Conservation (phyloP, 2,888 invertebrate species). For the Megamerina dolium region DNA sequence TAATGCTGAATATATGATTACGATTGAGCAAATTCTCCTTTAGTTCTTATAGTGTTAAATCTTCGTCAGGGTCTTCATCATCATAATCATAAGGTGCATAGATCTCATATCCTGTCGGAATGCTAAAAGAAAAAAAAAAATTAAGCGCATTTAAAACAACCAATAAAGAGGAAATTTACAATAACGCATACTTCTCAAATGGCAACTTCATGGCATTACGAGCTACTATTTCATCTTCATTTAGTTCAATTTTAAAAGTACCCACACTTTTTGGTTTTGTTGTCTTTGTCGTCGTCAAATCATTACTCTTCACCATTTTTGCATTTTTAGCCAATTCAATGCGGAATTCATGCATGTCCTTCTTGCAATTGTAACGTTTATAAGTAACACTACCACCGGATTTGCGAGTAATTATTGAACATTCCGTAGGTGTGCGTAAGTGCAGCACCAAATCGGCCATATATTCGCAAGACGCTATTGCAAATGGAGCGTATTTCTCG, state of each 20-base stretch:
- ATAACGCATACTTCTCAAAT: conserved; percentile 42
- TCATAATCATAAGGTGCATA: conserved; percentile 80
- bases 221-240: conserved; percentile 46
- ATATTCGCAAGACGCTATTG: conserved; percentile 42
- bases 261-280: conserved; percentile 19
- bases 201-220: conserved; percentile 47
- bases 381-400: conserved; percentile 38
- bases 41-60: conserved; percentile 51
- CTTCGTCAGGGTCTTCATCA: conserved; percentile 70
- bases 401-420: conserved; percentile 38
- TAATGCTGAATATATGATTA: too few species aligned
- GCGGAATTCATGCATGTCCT: conserved; percentile 33
- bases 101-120: neutral
- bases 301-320: neutral
- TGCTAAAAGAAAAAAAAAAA: too few species aligned
- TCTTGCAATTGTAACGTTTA: conserved; percentile 35
- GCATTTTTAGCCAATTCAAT: conserved; percentile 21
- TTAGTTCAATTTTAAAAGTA: conserved; percentile 48
- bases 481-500: too few species aligned
- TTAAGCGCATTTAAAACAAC: neutral
- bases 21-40: too few species aligned
- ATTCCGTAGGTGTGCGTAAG: conserved; percentile 28
- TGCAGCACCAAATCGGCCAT: conserved; percentile 41
- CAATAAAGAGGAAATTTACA: neutral
- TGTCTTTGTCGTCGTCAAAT: conserved; percentile 7